phyloP scores from a whole-genome alignment of 2,113 vertebrate genomes.

The Thermophis baileyi region DNA sequence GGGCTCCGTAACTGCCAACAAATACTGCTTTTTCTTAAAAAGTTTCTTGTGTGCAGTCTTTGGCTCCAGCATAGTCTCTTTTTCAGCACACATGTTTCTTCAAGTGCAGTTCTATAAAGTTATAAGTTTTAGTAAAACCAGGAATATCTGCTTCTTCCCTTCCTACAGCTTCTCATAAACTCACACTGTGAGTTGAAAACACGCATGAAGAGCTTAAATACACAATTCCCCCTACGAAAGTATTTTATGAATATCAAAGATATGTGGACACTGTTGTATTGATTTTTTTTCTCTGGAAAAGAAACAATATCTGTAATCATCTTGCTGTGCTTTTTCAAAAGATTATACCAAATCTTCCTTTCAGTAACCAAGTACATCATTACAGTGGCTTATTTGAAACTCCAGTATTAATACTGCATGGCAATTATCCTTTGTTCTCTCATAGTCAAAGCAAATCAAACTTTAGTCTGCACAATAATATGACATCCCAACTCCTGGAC shows the following conservation, averaged over 20 bases:
- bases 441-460: background rate
- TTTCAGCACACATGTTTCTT: background rate
- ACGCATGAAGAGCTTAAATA: background rate
- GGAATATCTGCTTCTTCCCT: background rate
- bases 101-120: background rate
- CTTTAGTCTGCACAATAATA: background rate
- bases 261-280: background rate
- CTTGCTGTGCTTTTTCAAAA: background rate
- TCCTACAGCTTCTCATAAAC: background rate
- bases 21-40: background rate
- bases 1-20: background rate
- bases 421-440: slow-evolving; percentile 8
- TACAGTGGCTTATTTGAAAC: slow-evolving; percentile 4
- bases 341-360: slow-evolving; percentile 5
- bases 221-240: background rate
- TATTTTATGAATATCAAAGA: background rate
- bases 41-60: background rate
- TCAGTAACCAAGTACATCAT: slow-evolving; percentile 1
- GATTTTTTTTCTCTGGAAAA: slow-evolving; percentile 1
- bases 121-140: background rate
- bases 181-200: background rate
- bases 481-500: background rate
- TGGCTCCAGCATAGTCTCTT: background rate
- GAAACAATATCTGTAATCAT: background rate
- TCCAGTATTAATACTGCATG: background rate